Conservation (phyloP, 2,113 vertebrate genomes). For the Trematomus loennbergii region DNA sequence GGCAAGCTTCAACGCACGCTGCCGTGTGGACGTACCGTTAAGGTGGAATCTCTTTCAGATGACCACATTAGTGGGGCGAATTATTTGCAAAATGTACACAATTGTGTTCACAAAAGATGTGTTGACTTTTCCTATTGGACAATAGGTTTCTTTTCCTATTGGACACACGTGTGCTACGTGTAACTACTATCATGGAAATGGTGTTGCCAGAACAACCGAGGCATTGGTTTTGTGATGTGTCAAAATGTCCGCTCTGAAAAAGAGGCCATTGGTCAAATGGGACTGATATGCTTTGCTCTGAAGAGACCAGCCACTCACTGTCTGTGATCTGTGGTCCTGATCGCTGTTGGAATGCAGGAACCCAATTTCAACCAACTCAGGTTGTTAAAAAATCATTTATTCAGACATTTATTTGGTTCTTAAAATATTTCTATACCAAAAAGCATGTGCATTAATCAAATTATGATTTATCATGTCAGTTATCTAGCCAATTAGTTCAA, state of each 20-base stretch:
- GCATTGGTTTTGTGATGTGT: too few species aligned
- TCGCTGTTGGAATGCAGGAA: not conserved
- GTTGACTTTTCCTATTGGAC: constrained; percentile 5
- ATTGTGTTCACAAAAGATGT: constrained; percentile 7
- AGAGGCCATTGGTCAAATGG: too few species aligned
- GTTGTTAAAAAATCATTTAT: not conserved
- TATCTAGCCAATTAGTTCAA: not conserved
- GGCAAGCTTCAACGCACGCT: too few species aligned
- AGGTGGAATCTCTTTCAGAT: not conserved
- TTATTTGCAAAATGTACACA: constrained; percentile 2
- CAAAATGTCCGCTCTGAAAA: too few species aligned
- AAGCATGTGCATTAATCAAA: not conserved
- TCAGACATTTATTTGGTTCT: not conserved
- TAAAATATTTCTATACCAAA: not conserved
- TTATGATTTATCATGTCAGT: not conserved
- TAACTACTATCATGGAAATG: constrained; percentile 13
- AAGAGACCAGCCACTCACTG: not conserved
- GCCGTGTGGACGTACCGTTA: too few species aligned
- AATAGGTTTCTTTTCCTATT: too few species aligned
- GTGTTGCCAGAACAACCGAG: too few species aligned
- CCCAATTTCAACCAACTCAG: not conserved
- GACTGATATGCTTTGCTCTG: too few species aligned
- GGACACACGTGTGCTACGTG: too few species aligned
- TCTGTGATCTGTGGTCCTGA: not conserved
- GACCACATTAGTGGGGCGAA: not conserved